Evolutionary conservation across 2,113 vertebrate genomes (phyloP).

Genomic region (Suricata suricatta): DNA sequence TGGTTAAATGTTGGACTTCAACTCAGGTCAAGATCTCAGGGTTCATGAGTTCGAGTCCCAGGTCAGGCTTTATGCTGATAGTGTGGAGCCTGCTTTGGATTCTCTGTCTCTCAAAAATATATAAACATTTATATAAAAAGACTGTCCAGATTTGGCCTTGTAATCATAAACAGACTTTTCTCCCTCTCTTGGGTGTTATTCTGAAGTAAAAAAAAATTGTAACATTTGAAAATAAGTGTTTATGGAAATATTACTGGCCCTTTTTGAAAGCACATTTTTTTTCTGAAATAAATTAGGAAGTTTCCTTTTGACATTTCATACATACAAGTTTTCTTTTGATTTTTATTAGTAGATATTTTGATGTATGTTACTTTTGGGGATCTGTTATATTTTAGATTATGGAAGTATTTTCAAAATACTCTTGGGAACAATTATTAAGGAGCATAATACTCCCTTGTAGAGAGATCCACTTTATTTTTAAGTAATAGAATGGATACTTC

Average conservation of each 20-base stretch:
- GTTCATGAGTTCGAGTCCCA: too few species aligned
- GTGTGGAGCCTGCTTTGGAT: too few species aligned
- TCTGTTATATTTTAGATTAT: slow-evolving; percentile 21
- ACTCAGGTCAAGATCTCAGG: too few species aligned
- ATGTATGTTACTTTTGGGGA: not conserved
- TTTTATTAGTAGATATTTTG: slow-evolving; percentile 22
- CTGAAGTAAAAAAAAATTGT: not conserved
- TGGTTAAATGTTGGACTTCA: too few species aligned
- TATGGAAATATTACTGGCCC: not conserved
- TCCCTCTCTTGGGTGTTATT: not conserved
- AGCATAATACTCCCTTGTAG: not conserved
- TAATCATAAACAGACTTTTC: slow-evolving; percentile 6
- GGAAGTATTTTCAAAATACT: not conserved
- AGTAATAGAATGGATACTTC: not conserved
- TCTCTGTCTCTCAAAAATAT: too few species aligned
- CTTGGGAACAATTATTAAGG: not conserved
- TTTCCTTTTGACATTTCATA: not conserved
- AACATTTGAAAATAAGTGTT: slow-evolving; percentile 15
- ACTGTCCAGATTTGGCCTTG: not conserved
- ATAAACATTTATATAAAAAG: not conserved
- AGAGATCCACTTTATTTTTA: slow-evolving; percentile 24
- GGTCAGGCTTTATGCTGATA: too few species aligned
- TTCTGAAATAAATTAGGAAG: not conserved
- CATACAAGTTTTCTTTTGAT: not conserved
- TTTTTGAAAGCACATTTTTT: not conserved